Base-by-base conservation (phyloP, 2,113 vertebrate species). In the Perognathus longimembris region DNA sequence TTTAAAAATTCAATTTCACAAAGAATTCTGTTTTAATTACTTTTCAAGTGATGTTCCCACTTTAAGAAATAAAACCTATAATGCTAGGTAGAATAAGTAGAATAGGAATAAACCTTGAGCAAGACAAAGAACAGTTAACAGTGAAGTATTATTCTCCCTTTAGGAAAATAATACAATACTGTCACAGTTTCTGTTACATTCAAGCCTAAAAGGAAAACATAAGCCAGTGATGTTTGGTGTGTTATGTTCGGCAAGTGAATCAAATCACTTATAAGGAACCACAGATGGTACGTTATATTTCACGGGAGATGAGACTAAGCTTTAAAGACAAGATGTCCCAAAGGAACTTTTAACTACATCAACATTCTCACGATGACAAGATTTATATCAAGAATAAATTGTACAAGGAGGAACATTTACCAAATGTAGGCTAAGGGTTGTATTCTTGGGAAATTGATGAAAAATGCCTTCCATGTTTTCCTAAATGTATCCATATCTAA, bases 1-100 rank as follows among this genome's bases (percentile, higher is more conserved):
- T 88, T n/a, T 30, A 95, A 90, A 95, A 90, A 90, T 83, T 89
- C 63, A 77, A 80, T 94, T 93, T 81, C 59, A 89, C 40, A 2
- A 78, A 83, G 26, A 50, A 91, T 36, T 93, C 21, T 82, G 24
- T 36, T 90, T 91, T 89, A 95, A 92, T 92, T 93, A 92, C 63
- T 63, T 93, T 95, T 70, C 30, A 78, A 84, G 69, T 79, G 11
- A 50, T 77, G 5, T 36, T 90, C 95, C 7, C 28, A 57, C 36
- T 88, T 54, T 34, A 80, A 91, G 18, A 85, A 91, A 61, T 26
- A 86, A 42, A 79, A 71, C 80, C 9, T 89, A 1, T 70, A 36
- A 67, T 18, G 45, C 79, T 94, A 45, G 3, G 40, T 81, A 75
- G 4, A 45, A 42, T 94, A 45, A 2, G 40, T 81, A 75, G 4